These are phyloP conservation scores for Tineola bisselliella DNA, from an alignment of 2,888 invertebrate genomes.

Conservation along the genomic window DNA sequence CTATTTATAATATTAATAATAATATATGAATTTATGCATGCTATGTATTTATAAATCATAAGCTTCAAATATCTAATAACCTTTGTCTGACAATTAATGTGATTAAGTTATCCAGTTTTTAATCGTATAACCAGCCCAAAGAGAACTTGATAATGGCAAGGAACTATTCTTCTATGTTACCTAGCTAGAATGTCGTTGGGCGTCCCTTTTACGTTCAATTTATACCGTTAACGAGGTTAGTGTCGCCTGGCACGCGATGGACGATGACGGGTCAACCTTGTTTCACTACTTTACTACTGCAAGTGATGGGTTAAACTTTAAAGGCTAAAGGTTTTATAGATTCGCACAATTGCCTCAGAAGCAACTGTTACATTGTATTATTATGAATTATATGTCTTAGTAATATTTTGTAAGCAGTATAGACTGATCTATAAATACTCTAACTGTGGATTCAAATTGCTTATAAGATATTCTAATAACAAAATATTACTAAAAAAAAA, in stretches of 20 bases:
- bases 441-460: no score
- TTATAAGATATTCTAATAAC: no score
- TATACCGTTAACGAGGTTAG: slow-evolving; percentile 16
- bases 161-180: slow-evolving; percentile 15
- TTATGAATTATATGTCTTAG: no score
- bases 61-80: no score
- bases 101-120: no score
- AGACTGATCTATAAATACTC: no score
- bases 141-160: slow-evolving; percentile 15
- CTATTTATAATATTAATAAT: no score
- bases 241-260: slow-evolving; percentile 16
- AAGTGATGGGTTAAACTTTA: neutral
- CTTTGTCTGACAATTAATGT: no score
- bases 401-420: no score
- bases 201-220: slow-evolving; percentile 17
- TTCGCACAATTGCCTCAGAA: neutral
- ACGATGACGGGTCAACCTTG: slow-evolving; percentile 3
- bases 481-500: neutral
- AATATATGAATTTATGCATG: no score
- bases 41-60: no score
- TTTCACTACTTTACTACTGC: neutral
- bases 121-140: neutral
- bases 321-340: neutral
- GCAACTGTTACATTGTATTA: neutral
- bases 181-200: slow-evolving; percentile 9